Evolutionary conservation across 2,113 vertebrate genomes (phyloP).

Genomic region (Pseudorasbora parva): DNA sequence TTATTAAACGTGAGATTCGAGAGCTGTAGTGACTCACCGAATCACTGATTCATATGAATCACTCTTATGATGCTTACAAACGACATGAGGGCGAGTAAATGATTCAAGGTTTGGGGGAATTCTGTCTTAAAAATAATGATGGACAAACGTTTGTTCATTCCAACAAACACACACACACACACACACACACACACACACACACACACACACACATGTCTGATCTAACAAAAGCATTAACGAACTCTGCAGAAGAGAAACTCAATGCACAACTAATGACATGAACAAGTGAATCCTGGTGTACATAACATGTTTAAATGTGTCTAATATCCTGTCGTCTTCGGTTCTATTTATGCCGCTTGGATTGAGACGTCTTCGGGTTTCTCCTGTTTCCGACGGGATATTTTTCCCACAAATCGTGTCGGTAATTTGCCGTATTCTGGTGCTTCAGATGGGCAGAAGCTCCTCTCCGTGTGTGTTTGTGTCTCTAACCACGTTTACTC

Average conservation of each 20-base stretch:
- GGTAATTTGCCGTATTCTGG: not conserved
- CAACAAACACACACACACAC: not conserved
- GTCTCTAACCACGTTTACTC: conserved; percentile 31
- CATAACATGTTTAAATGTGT: conserved; percentile 68
- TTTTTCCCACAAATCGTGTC: not conserved
- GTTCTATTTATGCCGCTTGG: conserved; percentile 68
- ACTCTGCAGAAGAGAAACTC: not conserved
- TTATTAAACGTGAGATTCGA: not conserved
- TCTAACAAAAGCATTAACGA: not conserved
- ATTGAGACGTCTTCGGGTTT: conserved; percentile 38
- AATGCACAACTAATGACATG: conserved; percentile 54
- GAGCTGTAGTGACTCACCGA: not conserved
- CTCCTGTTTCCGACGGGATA: not conserved
- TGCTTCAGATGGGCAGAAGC: not conserved
- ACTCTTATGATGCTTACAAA: not conserved
- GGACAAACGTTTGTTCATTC: not conserved
- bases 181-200: too few relatives aligned
- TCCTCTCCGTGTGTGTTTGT: conserved; percentile 47
- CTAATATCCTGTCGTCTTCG: conserved; percentile 59
- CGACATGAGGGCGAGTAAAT: not conserved
- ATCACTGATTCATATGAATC: not conserved
- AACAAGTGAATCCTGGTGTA: conserved; percentile 64
- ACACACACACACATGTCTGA: too few relatives aligned
- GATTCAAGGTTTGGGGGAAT: not conserved
- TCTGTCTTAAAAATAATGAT: not conserved